Base-by-base conservation (phyloP, 1,140 invertebrate genomes). In the Hesperophylax magnus region DNA sequence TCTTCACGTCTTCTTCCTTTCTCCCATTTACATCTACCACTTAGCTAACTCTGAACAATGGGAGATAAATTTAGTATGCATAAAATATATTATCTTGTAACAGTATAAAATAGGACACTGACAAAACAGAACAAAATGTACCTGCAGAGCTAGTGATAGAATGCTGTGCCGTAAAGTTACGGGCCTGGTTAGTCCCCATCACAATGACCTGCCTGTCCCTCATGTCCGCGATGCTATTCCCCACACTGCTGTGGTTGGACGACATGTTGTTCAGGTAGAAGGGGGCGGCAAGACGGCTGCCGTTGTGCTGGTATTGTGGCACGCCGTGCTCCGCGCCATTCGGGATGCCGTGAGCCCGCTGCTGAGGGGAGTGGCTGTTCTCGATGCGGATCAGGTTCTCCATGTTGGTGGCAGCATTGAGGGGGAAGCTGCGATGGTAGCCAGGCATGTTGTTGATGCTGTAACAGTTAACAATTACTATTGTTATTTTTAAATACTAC, bases 391-490 rank as follows among this genome's bases (percentile, higher is more conserved):
- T 80, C 7, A 82, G 61, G 56, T 80, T 84, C 31, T 84, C 83
- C 80, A 84, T 82, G 31, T 84, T 84, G 20, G 83, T 80, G 15
- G 83, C 77, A 22, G 83, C 80, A 34, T 82, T 82, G 7, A 84
- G 75, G 1, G 88, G 86, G 72, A 87, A 90, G 8, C 87, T 86
- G 14, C 89, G 88, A 71, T 89, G 87, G 75, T 89, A 90, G 0
- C 84, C 81, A 2, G 86, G 80, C 79, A 89, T 88, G 27, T 85
- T 87, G 34, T 82, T 84, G 34, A 89, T 84, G 79, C 88, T 89
- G 77, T 63, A 82, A 81, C 69, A 77, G 24, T 76, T 17, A 17
- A 56, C 9, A 18, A 74, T 14, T 24, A 20, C 6, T 61, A 60
- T 39, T 39, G 34, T 8, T 39, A 39, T 31, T 27, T 27, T 27